Percentiles rank a stretch among this genome's conserved stretches.
These are phyloP conservation scores for Hypena proboscidalis DNA, from an alignment of 2,888 invertebrate species.

Conservation along the genomic window DNA sequence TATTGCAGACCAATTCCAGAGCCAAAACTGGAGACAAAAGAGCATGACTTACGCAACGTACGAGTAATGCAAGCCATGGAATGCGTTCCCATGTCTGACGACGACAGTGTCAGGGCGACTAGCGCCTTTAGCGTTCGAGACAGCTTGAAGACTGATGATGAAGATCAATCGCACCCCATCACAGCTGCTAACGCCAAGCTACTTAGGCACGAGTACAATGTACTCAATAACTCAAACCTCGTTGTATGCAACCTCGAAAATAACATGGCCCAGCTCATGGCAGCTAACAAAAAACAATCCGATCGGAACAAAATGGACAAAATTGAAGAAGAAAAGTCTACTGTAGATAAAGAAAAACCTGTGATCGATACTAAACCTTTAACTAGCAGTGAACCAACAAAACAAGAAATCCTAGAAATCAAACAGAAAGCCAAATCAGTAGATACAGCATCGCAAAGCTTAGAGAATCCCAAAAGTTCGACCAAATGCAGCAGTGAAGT, in stretches of 20 bases:
- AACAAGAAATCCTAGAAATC: conserved; percentile 47
- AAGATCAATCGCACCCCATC: conserved; percentile 77
- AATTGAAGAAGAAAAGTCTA: conserved; percentile 74
- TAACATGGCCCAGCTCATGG: conserved; percentile 79
- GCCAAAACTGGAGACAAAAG: conserved; percentile 62
- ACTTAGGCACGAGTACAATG: conserved; percentile 76
- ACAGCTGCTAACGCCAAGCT: conserved; percentile 77
- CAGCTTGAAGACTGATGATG: conserved; percentile 81
- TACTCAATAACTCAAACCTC: conserved; percentile 79
- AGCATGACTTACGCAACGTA: conserved; percentile 71
- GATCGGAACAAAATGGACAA: conserved; percentile 76
- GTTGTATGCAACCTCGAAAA: conserved; percentile 80
- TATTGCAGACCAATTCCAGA: conserved; percentile 56
- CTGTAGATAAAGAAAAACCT: conserved; percentile 54
- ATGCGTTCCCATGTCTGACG: conserved; percentile 79
- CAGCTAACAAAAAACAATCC: conserved; percentile 65
- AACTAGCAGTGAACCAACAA: conserved; percentile 33
- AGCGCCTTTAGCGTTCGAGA: conserved; percentile 81
- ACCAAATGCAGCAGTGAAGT: conserved; percentile 75
- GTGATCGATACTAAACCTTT: conserved; percentile 38
- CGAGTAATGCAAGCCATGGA: conserved; percentile 74
- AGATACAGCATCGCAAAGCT: conserved; percentile 77
- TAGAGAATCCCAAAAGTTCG: conserved; percentile 76
- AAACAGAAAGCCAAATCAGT: conserved; percentile 67
- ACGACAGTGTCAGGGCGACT: conserved; percentile 79